Evolutionary conservation across 2,888 invertebrate species (phyloP), one percentile per base, ranked within the genome.

Genomic region (Cinara cedri): DNA sequence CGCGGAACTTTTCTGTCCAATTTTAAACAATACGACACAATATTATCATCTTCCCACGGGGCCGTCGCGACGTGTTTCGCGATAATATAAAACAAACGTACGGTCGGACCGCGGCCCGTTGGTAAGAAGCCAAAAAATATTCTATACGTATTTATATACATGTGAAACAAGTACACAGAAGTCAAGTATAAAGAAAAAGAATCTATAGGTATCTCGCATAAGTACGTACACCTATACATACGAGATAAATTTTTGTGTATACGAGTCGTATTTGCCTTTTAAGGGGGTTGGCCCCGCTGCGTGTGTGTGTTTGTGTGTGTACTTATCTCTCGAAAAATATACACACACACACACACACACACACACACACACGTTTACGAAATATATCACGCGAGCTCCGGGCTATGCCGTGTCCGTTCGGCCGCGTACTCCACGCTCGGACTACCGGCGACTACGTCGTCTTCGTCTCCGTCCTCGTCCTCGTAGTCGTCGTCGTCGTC

Each of bases 31-130:
- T 34, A n/a, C n/a, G n/a, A n/a, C n/a, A n/a, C n/a, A 34, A 34
- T 34, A 34, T 34, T 34, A 34, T 34, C n/a, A 46, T 68, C 76
- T 76, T 68, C 68, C 76, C 76, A 68, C 76, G 46, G 55, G 57
- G 34, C 34, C 34, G 34, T 6, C 34, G 34, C 34, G 34, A 3
- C 34, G 16, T 76, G 4, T 44, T 76, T 76, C 46, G 66, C 75
- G 34, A 34, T n/a, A 51, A 44, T 21, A 70, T 19, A n/a, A n/a
- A n/a, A n/a, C n/a, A n/a, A n/a, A 71, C 16, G 57, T 8, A 46
- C 46, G 46, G 72, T 42, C 54, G 19, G 34, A 70, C 3, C 34
- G 34, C 34, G 34, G 6, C 34, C 34, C 57, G 60, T 72, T 60
- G 57, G 72, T 60, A 46, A 46, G 72, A 46, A 72, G 72, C 60